These are phyloP conservation scores for Macquaria ambigua DNA, from an alignment of 2,113 vertebrate species.

Conservation along the genomic window DNA sequence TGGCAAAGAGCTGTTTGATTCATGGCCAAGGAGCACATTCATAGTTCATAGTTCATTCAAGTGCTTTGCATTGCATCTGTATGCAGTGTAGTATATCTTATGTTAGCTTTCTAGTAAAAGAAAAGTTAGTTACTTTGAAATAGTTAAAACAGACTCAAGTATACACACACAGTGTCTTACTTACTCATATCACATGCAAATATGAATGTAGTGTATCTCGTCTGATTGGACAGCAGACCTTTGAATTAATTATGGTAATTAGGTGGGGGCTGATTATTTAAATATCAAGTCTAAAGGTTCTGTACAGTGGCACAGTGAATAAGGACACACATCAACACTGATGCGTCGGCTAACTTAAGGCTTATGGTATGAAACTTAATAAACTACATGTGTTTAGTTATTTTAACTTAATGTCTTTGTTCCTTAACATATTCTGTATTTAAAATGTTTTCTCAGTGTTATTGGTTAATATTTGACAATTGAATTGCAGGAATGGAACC, in stretches of 20 bases:
- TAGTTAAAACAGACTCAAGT: background rate
- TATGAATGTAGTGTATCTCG: background rate
- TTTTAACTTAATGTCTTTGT: background rate
- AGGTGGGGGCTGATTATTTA: background rate
- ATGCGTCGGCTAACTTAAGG: background rate
- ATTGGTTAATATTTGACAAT: background rate
- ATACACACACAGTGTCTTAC: background rate
- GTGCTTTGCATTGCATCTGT: background rate
- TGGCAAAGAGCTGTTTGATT: no score
- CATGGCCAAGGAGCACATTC: no score
- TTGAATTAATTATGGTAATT: background rate
- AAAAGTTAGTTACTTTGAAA: background rate
- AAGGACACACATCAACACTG: background rate
- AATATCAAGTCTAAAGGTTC: background rate
- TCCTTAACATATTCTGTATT: background rate
- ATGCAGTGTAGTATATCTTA: no score
- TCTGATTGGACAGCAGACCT: background rate
- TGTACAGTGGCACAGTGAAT: background rate
- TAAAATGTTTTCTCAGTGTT: background rate
- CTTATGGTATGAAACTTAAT: background rate
- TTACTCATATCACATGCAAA: background rate
- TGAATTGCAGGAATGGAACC: conserved; percentile 14
- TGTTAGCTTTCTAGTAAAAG: no score
- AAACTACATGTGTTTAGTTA: background rate
- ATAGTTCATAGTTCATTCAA: no score